These are phyloP conservation scores for Chamaedrilus cognettii DNA, from an alignment of 2,888 invertebrate genomes.

Conservation along the genomic window DNA sequence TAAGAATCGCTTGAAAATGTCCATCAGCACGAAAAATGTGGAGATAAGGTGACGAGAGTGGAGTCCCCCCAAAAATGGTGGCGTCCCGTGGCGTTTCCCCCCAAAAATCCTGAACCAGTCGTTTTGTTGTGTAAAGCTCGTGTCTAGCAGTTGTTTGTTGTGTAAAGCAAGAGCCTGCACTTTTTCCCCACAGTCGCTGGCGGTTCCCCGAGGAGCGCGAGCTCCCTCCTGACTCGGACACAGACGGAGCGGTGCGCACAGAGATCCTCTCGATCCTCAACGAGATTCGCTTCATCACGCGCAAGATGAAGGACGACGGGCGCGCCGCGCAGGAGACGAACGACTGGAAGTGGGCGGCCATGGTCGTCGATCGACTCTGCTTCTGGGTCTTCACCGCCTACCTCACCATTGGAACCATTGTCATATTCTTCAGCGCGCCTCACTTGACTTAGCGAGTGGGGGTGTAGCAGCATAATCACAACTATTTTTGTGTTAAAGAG, in stretches of 20 bases:
- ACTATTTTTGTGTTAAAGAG: no score
- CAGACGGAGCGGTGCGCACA: not conserved
- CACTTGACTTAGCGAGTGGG: not conserved
- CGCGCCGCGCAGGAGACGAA: constrained; percentile 33
- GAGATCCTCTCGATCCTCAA: constrained; percentile 32
- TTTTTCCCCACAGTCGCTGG: not conserved
- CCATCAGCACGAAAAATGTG: no score
- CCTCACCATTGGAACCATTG: constrained; percentile 34
- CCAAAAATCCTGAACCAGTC: not conserved
- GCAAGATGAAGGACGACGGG: constrained; percentile 39
- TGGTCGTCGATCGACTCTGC: constrained; percentile 39
- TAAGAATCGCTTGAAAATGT: no score
- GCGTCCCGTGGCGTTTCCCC: no score
- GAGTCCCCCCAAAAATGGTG: no score
- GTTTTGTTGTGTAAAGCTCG: not conserved
- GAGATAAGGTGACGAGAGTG: no score
- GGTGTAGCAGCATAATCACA: no score
- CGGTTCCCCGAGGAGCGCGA: not conserved
- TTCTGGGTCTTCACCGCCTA: constrained; percentile 35
- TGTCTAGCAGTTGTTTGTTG: no score
- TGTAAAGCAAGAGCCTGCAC: no score
- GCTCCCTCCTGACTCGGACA: not conserved
- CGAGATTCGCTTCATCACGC: constrained; percentile 38
- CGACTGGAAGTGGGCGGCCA: constrained; percentile 42
- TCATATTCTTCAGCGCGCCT: constrained; percentile 36